phyloP scores from a whole-genome alignment of 2,888 invertebrate genomes.

The Drosophila longiperda region DNA sequence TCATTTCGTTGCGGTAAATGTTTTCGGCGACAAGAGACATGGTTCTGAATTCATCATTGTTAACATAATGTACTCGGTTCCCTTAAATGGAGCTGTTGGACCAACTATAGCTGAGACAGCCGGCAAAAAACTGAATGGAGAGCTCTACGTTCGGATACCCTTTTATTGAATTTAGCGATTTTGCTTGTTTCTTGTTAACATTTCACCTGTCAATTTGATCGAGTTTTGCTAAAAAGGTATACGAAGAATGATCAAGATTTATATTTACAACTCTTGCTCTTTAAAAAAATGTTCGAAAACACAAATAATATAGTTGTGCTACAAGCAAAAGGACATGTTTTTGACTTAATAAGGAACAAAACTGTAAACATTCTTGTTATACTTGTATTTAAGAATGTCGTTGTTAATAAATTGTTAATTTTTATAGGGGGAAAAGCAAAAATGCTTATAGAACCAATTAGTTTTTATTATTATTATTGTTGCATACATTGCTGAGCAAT shows the following conservation, averaged over 20 bases:
- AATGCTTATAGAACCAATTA: not conserved
- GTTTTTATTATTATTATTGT: constrained; percentile 1
- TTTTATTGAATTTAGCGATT: not conserved
- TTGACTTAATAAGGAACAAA: constrained; percentile 8
- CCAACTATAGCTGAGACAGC: constrained; percentile 19
- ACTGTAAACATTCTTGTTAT: constrained; percentile 4
- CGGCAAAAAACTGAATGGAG: not conserved
- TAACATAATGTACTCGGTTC: constrained; percentile 62
- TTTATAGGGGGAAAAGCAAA: not conserved
- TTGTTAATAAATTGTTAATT: constrained; percentile 6
- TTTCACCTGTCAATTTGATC: not conserved
- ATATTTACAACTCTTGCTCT: not conserved
- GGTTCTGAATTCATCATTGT: constrained; percentile 74
- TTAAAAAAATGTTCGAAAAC: not conserved
- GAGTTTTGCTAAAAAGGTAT: not conserved
- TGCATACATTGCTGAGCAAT: constrained; percentile 22
- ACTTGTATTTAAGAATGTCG: constrained; percentile 2
- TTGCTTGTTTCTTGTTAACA: not conserved
- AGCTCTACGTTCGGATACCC: not conserved
- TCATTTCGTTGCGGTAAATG: constrained; percentile 78
- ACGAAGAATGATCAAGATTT: not conserved
- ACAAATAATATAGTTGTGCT: constrained; percentile 16
- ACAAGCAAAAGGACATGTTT: constrained; percentile 17
- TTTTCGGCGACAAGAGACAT: constrained; percentile 77
- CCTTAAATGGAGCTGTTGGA: constrained; percentile 49